phyloP scores from a whole-genome alignment of 2,888 invertebrate genomes.

The Venusia cambrica region DNA sequence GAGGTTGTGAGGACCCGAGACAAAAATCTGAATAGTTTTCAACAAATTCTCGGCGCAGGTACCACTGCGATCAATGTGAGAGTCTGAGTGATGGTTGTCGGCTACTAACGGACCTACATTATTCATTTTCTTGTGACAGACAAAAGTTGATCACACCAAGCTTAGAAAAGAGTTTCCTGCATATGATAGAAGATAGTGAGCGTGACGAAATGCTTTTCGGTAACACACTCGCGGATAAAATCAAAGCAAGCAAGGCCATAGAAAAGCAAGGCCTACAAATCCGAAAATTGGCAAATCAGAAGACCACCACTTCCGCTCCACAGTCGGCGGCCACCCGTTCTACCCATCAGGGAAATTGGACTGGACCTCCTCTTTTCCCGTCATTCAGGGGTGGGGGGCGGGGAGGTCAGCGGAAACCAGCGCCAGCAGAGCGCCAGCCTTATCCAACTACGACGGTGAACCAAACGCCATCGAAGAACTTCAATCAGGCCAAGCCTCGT shows the following conservation, averaged over 20 bases:
- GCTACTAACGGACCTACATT: not conserved
- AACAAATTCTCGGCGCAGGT: constrained; percentile 3
- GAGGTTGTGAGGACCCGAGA: constrained; percentile 4
- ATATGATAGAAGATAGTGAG: constrained; percentile 2
- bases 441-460: not conserved
- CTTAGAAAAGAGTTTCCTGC: constrained; percentile 3
- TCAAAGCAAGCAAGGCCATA: constrained; percentile 5
- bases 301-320: too few species aligned
- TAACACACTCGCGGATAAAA: constrained; percentile 6
- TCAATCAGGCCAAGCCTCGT: constrained; percentile 1
- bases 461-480: too few species aligned
- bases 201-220: constrained; percentile 10
- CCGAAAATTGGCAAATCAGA: not conserved
- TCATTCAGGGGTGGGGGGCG: constrained; percentile 19
- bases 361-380: constrained; percentile 6
- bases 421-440: not conserved
- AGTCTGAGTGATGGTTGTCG: constrained; percentile 1
- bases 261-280: too few species aligned
- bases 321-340: too few species aligned
- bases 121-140: constrained; percentile 2
- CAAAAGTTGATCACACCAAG: constrained; percentile 5
- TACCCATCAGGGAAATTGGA: constrained; percentile 13
- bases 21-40: constrained; percentile 3
- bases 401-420: constrained; percentile 5
- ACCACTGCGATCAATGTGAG: constrained; percentile 5